phyloP scores from a whole-genome alignment of 2,888 invertebrate genomes.

The Diogma glabrata region DNA sequence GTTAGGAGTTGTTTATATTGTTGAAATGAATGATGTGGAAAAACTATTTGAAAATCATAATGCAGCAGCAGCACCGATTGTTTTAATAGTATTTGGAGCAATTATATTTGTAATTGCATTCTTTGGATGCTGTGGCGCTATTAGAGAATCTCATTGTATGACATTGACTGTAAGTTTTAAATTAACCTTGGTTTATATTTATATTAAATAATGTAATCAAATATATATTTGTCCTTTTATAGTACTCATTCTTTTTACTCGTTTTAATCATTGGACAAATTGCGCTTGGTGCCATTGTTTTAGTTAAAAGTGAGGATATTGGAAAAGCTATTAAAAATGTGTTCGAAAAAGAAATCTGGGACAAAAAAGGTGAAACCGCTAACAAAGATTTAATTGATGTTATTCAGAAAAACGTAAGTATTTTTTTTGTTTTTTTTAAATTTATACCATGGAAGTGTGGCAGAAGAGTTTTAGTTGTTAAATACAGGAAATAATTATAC shows the following conservation, averaged over 20 bases:
- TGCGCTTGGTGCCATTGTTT: constrained; percentile 53
- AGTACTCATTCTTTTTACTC: constrained; percentile 63
- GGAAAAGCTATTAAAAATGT: constrained; percentile 40
- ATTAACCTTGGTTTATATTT: neutral
- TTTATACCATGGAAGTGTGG: no score
- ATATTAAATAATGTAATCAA: constrained; percentile 7
- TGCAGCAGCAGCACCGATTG: constrained; percentile 46
- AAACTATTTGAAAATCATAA: constrained; percentile 37
- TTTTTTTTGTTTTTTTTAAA: constrained; percentile 26
- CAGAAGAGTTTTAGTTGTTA: no score
- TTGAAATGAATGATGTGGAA: constrained; percentile 33
- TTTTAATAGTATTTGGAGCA: constrained; percentile 55
- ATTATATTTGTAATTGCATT: constrained; percentile 71
- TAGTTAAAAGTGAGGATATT: constrained; percentile 44
- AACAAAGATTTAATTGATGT: neutral
- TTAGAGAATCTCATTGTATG: constrained; percentile 81
- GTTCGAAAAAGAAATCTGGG: constrained; percentile 39
- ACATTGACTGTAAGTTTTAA: constrained; percentile 57
- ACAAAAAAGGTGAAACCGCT: constrained; percentile 23
- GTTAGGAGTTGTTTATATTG: constrained; percentile 51
- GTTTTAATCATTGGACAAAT: constrained; percentile 62
- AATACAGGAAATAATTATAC: no score
- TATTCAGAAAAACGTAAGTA: constrained; percentile 5
- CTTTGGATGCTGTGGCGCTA: constrained; percentile 84
- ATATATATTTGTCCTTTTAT: constrained; percentile 18